These are phyloP conservation scores for Ellobius talpinus DNA, from an alignment of 2,113 vertebrate species.

Conservation along the genomic window DNA sequence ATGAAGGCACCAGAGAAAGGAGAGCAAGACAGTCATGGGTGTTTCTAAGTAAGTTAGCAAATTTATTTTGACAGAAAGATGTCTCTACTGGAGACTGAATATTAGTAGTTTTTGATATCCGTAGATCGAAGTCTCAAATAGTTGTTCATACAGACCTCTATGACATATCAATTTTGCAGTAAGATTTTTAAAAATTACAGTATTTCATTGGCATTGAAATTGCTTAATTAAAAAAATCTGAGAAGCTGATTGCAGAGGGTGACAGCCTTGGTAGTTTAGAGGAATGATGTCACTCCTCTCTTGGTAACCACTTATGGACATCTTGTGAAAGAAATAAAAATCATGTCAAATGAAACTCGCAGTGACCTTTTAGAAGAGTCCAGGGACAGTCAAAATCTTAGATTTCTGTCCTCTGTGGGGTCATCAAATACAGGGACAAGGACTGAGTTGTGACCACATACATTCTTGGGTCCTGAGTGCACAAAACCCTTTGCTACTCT, in stretches of 20 bases:
- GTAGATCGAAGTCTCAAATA: neutral
- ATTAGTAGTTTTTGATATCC: neutral
- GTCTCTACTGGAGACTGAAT: neutral
- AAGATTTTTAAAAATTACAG: neutral
- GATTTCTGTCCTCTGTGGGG: neutral
- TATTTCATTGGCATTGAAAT: neutral
- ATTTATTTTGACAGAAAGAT: neutral
- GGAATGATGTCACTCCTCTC: neutral
- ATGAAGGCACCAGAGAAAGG: neutral
- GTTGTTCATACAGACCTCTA: neutral
- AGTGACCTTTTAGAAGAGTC: neutral
- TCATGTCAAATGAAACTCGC: neutral
- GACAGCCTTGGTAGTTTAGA: neutral
- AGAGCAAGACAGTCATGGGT: too few relatives aligned
- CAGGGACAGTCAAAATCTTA: neutral
- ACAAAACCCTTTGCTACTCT: neutral
- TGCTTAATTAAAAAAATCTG: neutral
- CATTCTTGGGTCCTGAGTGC: too few relatives aligned
- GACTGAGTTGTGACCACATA: neutral
- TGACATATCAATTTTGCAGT: neutral
- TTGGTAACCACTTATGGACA: neutral
- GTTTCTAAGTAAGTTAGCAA: neutral
- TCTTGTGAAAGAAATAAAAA: conserved; percentile 37
- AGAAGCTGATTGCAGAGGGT: neutral
- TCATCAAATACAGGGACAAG: neutral